Percentiles rank a stretch among this genome's conserved stretches.
Conservation (phyloP, 2,113 vertebrate species). For the Seriola quinqueradiata region DNA sequence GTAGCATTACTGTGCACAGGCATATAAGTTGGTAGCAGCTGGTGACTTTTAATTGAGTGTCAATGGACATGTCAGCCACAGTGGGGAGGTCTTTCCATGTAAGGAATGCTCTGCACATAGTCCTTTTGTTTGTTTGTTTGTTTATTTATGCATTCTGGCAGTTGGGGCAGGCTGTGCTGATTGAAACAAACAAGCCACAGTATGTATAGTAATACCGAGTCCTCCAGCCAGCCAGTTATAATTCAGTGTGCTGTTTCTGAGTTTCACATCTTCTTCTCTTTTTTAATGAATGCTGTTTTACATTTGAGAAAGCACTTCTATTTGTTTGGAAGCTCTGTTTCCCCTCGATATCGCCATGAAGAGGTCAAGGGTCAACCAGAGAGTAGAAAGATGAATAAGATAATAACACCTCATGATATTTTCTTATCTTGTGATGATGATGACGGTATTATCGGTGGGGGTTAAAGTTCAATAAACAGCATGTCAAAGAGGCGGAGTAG, state of each 20-base stretch:
- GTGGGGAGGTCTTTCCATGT: constrained; percentile 58
- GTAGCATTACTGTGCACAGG: constrained; percentile 68
- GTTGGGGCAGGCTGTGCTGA: constrained; percentile 55
- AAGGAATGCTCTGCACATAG: constrained; percentile 67
- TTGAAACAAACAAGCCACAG: constrained; percentile 67
- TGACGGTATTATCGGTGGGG: background rate
- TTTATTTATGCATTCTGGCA: constrained; percentile 64
- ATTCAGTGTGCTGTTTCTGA: constrained; percentile 28
- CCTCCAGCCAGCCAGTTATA: background rate
- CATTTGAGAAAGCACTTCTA: background rate
- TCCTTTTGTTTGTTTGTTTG: constrained; percentile 73
- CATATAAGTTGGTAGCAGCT: constrained; percentile 37
- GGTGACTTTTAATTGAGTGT: constrained; percentile 75
- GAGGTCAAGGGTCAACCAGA: constrained; percentile 18
- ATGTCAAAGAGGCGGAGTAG: too few species aligned
- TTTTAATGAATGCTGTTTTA: constrained; percentile 1
- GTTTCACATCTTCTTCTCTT: background rate
- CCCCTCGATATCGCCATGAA: background rate
- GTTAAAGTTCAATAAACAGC: background rate
- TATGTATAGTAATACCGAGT: constrained; percentile 41
- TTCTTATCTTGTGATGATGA: background rate
- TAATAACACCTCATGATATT: background rate
- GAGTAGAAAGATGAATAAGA: background rate
- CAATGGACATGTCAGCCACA: constrained; percentile 68
- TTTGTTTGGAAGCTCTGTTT: background rate